Evolutionary conservation across 2,113 vertebrate species (phyloP), one percentile per base, ranked within the genome.

Genomic region (Laterallus jamaicensis): DNA sequence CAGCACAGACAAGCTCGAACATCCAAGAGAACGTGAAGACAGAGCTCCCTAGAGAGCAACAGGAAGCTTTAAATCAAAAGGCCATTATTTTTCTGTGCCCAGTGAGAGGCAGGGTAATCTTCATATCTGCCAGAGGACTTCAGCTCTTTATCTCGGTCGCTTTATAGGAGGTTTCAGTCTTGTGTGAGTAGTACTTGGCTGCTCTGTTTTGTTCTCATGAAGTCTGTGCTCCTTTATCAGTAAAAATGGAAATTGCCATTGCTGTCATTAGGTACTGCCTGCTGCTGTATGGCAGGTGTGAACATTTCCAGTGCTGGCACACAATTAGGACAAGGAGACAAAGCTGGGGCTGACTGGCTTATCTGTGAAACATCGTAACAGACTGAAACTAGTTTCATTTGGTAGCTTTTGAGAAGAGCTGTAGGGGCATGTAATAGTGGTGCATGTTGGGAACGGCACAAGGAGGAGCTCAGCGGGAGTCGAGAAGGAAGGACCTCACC

Each of bases 11-110:
- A 84, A 69, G 58, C 71, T 88, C 37, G 70, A 62, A 93, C 76
- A 37, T 85, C 52, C 0, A 0, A 90, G 54, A 44, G 50, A 92
- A 76, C 11, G 7, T 2, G 14, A 82, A 91, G 74, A 79, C 50
- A 59, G 49, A 80, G 63, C 66, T 94, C 79, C 44, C 58, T 49
- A 69, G 83, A 87, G 80, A 92, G 69, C 35, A 88, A 78, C 47
- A 71, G 95, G 88, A 94, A 92, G 77, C 80, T 94, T 93, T 94
- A 92, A 93, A 95, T 96, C 92, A 94, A 95, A 92, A 92, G n/a
- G 32, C 58, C 47, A 29, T 90, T 94, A 80, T 86, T 97, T 86
- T 93, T 75, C 69, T 64, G 4, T 95, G 86, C 50, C 80, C 54
- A 42, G 3, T 71, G 88, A 88, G 62, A 90, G 52, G 67, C 54